Conservation (phyloP, 2,113 vertebrate species). For the Zosterops lateralis region DNA sequence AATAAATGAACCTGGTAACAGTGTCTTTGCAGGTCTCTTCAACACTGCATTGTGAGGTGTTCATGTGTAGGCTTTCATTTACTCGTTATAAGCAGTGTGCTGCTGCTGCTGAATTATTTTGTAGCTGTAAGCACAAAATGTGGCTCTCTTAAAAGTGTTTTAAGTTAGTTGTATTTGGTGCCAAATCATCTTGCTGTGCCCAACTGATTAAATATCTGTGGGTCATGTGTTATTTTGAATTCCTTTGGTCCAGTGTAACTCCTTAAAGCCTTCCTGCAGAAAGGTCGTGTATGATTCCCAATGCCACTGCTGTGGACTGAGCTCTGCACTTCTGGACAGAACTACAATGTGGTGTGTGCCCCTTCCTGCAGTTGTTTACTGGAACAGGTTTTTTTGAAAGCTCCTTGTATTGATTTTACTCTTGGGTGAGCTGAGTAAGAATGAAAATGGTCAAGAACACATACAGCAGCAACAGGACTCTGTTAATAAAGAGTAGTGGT, state of each 20-base stretch:
- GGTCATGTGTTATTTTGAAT: background rate
- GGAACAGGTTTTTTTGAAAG: background rate
- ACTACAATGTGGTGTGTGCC: background rate
- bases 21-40: slow-evolving; percentile 30
- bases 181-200: slow-evolving; percentile 9
- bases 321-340: background rate
- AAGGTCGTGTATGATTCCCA: fast-evolving
- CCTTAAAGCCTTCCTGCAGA: background rate
- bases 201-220: slow-evolving; percentile 39
- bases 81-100: background rate
- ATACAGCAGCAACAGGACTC: background rate
- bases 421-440: background rate
- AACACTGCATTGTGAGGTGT: background rate
- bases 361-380: background rate
- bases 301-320: fast-evolving
- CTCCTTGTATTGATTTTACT: background rate
- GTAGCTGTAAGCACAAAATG: background rate
- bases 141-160: background rate
- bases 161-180: background rate
- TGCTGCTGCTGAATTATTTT: background rate
- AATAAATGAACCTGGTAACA: slow-evolving; percentile 63
- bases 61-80: background rate
- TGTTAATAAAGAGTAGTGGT: fast-evolving
- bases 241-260: background rate
- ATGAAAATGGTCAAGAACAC: background rate